phyloP scores from a whole-genome alignment of 1,140 invertebrate genomes.

The Danaus melanippus region DNA sequence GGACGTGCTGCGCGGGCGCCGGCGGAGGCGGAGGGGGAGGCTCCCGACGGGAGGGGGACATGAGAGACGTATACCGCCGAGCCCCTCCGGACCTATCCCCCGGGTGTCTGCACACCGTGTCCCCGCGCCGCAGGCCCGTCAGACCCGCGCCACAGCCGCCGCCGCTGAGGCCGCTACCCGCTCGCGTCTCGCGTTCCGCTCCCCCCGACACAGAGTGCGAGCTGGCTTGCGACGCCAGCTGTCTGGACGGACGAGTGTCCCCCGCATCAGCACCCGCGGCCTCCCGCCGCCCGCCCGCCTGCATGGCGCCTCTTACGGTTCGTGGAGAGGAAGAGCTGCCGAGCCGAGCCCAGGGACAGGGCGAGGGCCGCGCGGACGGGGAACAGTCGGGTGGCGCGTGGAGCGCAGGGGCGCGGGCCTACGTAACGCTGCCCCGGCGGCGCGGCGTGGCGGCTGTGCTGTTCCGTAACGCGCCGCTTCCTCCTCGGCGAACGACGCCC shows the following conservation, averaged over 20 bases:
- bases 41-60: conserved; percentile 45
- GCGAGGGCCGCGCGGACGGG: conserved; percentile 25
- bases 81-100: conserved; percentile 58
- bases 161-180: conserved; percentile 42
- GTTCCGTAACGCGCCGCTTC: conserved; percentile 67
- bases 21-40: conserved; percentile 29
- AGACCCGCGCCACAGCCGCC: conserved; percentile 45
- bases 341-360: conserved; percentile 37
- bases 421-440: conserved; percentile 73
- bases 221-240: conserved; percentile 73
- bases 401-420: conserved; percentile 40
- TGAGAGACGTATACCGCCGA: conserved; percentile 56
- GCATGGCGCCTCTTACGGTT: conserved; percentile 64
- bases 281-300: conserved; percentile 20
- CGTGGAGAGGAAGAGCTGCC: conserved; percentile 81
- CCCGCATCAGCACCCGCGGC: conserved; percentile 73
- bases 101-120: conserved; percentile 67
- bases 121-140: conserved; percentile 52
- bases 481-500: conserved; percentile 82
- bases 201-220: conserved; percentile 65
- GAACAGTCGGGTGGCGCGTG: conserved; percentile 34
- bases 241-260: conserved; percentile 60
- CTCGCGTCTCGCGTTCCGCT: conserved; percentile 31
- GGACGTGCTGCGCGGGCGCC: conserved; percentile 48
- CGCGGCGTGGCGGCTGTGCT: conserved; percentile 34